Percentiles rank a stretch among this genome's conserved stretches.
phyloP scores from a whole-genome alignment of 2,797 vertebrate genomes.

The Eptatretus atami region DNA sequence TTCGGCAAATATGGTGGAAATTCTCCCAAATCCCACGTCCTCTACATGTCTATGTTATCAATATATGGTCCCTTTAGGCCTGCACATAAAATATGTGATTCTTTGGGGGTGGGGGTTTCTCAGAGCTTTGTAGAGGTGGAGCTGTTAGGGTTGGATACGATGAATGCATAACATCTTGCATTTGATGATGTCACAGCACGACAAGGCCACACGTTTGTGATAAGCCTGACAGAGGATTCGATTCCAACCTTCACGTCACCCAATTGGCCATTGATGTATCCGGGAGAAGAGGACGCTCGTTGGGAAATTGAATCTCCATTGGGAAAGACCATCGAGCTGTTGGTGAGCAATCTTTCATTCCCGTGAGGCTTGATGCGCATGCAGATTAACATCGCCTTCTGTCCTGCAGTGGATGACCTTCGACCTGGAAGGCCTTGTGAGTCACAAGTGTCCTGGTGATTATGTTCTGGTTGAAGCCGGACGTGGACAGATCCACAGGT shows the following conservation, averaged over 20 bases:
- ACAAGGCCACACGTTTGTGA: not conserved
- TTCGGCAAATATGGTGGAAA: no score
- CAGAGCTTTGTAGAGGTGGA: no score
- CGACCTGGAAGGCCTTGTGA: constrained; percentile 2
- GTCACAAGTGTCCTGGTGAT: not conserved
- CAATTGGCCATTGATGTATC: not conserved
- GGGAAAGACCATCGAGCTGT: not conserved
- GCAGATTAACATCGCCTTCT: not conserved
- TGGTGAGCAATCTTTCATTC: not conserved
- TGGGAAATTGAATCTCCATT: not conserved
- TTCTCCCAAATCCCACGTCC: no score
- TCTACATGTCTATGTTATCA: no score
- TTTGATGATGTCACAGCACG: no score
- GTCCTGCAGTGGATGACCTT: constrained; percentile 1
- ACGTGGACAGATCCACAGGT: not conserved
- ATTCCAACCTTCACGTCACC: not conserved
- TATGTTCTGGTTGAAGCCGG: not conserved
- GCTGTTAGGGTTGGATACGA: no score
- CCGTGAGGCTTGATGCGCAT: no score
- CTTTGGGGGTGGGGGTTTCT: no score
- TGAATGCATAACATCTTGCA: no score
- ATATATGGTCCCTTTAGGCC: no score
- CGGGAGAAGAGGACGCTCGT: constrained; percentile 2
- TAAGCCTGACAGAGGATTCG: not conserved
- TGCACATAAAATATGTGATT: no score